These are phyloP conservation scores for Bombus picipes DNA, from an alignment of 1,140 invertebrate species.

Conservation along the genomic window DNA sequence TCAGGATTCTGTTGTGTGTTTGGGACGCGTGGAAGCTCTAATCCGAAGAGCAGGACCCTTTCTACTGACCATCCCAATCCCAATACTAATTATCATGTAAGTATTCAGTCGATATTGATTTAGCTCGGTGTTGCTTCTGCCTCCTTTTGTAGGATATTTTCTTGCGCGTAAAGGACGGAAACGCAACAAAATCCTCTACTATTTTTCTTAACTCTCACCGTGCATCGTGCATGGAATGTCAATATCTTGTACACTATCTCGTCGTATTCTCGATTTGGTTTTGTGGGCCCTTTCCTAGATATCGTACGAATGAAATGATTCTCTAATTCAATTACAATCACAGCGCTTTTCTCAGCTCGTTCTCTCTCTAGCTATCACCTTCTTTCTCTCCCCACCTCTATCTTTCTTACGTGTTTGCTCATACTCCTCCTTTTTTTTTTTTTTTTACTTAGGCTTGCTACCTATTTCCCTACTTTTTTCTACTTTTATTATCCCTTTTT, in stretches of 20 bases:
- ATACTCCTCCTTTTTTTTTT: background rate
- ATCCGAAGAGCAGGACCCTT: conserved; percentile 81
- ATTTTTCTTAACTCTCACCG: conserved; percentile 21
- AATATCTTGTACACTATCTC: conserved; percentile 44
- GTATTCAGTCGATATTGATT: conserved; percentile 79
- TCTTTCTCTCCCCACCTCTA: background rate
- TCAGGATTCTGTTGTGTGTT: conserved; percentile 82
- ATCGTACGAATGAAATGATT: conserved; percentile 23
- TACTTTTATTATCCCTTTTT: background rate
- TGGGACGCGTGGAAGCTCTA: conserved; percentile 82
- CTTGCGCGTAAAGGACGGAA: conserved; percentile 22
- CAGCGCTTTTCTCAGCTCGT: background rate
- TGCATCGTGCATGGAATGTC: conserved; percentile 56
- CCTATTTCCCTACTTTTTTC: background rate
- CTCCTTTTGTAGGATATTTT: conserved; percentile 56
- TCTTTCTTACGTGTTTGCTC: background rate
- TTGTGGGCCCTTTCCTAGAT: conserved; percentile 45
- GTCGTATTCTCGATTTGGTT: conserved; percentile 50
- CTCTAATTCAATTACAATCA: conserved; percentile 39
- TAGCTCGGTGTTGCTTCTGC: conserved; percentile 76
- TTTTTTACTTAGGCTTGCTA: background rate
- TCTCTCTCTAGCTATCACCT: background rate
- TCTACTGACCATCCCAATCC: conserved; percentile 82
- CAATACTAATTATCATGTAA: conserved; percentile 82
- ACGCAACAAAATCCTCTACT: conserved; percentile 35